Base-by-base conservation (phyloP, 2,797 vertebrate species). In the Ceyx erithaca region DNA sequence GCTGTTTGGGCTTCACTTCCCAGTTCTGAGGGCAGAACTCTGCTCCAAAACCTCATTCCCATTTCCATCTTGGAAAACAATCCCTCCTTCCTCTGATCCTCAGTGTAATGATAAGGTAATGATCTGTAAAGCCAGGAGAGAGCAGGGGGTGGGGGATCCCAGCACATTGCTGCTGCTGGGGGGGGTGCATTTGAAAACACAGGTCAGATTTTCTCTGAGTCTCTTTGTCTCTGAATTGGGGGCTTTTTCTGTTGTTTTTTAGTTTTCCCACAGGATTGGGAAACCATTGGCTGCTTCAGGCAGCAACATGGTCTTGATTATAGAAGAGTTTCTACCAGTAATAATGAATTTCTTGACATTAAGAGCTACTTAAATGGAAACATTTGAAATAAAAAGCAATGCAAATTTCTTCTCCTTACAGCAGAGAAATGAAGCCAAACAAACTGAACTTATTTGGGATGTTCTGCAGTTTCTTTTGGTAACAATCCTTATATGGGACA, bases 391-490 rank as follows among this genome's bases (percentile, higher is more conserved):
- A 54, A 67, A 87, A 72, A 45, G n/a, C 45, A 58, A 70, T 49
- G 8, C 49, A 70, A 49, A 46, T 61, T 43, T 68, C 30, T 82
- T 59, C 28, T 81, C 41, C 57, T 85, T 89, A 54, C 18, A 86
- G 77, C 58, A 62, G 81, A 89, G 69, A 83, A 43, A 30, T 49
- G 40, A 89, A 85, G 45, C 49, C 69, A 83, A 78, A 72, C 41
- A 73, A 94, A 71, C 21, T 10, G 5, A 75, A 73, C 59, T 87
- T 75, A 72, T 75, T 89, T 89, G 61, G 48, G 48, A 51, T 75
- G 31, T 92, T 89, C 78, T 86, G 19, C 64, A 61, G 30, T 87
- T 89, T 64, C 69, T 26, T 58, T 62, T 71, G 76, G 89, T 87
- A 68, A 85, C 79, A 55, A 37, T 14, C 87, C 68, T 94, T 85